Evolutionary conservation across 2,888 invertebrate species (phyloP).

Genomic region (Litoditis marina): DNA sequence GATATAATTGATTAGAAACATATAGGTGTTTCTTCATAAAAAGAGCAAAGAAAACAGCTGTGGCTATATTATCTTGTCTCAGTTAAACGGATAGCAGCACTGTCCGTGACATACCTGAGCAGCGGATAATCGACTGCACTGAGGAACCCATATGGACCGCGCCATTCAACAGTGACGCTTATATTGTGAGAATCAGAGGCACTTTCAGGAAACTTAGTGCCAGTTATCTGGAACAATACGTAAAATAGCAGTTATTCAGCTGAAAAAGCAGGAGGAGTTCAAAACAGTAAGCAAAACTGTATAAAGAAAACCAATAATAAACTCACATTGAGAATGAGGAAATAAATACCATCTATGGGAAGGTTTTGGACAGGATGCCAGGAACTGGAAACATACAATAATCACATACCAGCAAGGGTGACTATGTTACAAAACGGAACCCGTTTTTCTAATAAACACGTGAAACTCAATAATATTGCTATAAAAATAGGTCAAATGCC

Average conservation of each 20-base stretch:
- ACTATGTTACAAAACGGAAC: too few relatives aligned
- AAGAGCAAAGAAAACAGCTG: too few relatives aligned
- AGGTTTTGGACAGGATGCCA: slow-evolving; percentile 53
- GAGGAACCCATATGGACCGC: slow-evolving; percentile 74
- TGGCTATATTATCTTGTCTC: too few relatives aligned
- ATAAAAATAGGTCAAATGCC: too few relatives aligned
- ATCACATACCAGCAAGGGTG: too few relatives aligned
- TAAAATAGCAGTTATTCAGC: not conserved
- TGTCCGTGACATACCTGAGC: slow-evolving; percentile 65
- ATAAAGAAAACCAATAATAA: not conserved
- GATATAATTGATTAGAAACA: too few relatives aligned
- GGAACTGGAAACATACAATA: slow-evolving; percentile 31
- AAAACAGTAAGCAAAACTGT: not conserved
- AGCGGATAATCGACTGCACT: slow-evolving; percentile 87
- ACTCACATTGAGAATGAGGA: slow-evolving; percentile 52
- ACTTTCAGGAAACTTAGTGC: not conserved
- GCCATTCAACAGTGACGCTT: slow-evolving; percentile 41
- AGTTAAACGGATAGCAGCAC: too few relatives aligned
- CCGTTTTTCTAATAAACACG: too few relatives aligned
- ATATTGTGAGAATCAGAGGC: slow-evolving; percentile 22
- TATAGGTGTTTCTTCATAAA: too few relatives aligned
- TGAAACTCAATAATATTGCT: not conserved
- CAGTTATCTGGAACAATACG: not conserved
- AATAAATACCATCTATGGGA: slow-evolving; percentile 57
- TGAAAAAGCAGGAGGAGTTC: not conserved